Percentiles rank a stretch among this genome's conserved stretches.
phyloP scores from a whole-genome alignment of 2,888 invertebrate genomes.

The Zaprionus bogoriensis region DNA sequence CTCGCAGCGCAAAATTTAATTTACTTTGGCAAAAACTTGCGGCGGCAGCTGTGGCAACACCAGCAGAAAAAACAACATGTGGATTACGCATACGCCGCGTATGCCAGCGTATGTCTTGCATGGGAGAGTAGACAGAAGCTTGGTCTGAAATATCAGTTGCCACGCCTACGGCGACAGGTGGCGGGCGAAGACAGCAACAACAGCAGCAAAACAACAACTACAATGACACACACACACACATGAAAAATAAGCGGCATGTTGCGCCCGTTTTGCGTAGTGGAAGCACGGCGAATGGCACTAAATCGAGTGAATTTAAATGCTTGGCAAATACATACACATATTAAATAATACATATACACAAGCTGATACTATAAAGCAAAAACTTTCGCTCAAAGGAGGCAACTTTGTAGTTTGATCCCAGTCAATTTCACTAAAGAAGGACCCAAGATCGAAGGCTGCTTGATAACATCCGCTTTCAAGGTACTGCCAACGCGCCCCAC shows the following conservation, averaged over 20 bases:
- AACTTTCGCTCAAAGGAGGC: slow-evolving; percentile 3
- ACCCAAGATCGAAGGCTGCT: too few relatives aligned
- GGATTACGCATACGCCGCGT: slow-evolving; percentile 51
- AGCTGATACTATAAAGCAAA: slow-evolving; percentile 25
- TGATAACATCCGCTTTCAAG: too few relatives aligned
- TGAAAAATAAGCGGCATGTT: slow-evolving; percentile 10
- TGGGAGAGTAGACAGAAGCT: slow-evolving; percentile 16
- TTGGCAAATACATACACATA: slow-evolving; percentile 3
- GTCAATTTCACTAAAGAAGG: too few relatives aligned
- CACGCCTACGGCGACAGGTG: slow-evolving; percentile 68
- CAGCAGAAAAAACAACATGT: slow-evolving; percentile 23
- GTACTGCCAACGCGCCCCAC: too few relatives aligned
- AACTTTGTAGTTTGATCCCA: too few relatives aligned
- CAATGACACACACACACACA: too few relatives aligned
- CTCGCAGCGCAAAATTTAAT: slow-evolving; percentile 67
- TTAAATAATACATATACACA: neutral
- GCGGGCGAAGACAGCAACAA: slow-evolving; percentile 27
- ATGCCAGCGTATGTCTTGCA: slow-evolving; percentile 7
- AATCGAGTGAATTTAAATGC: slow-evolving; percentile 52
- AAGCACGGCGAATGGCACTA: slow-evolving; percentile 23
- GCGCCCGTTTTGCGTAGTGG: slow-evolving; percentile 30
- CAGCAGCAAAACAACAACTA: slow-evolving; percentile 19
- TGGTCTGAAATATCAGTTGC: slow-evolving; percentile 58
- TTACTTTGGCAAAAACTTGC: slow-evolving; percentile 69
- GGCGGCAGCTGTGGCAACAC: slow-evolving; percentile 59